Evolutionary conservation across 2,797 vertebrate genomes (phyloP).

Genomic region (Chloroceryle amazona): DNA sequence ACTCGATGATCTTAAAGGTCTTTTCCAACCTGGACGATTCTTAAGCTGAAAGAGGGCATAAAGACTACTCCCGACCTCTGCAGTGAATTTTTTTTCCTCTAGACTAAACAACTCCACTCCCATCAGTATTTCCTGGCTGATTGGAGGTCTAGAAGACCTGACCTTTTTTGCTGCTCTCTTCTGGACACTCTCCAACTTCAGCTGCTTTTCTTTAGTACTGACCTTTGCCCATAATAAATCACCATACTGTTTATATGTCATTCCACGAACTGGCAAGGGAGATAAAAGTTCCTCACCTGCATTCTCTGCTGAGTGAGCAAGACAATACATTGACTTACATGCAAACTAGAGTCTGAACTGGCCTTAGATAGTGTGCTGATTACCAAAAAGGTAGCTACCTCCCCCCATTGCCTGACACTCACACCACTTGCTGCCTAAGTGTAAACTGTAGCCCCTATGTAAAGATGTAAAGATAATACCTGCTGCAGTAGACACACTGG

Average conservation of each 20-base stretch:
- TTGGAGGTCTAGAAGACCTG: background rate
- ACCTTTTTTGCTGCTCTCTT: constrained; percentile 11
- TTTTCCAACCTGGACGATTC: too few species aligned
- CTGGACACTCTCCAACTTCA: constrained; percentile 25
- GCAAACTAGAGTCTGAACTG: background rate
- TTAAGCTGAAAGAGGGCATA: background rate
- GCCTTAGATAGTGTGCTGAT: background rate
- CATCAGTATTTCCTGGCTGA: constrained; percentile 47
- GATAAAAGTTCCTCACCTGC: background rate
- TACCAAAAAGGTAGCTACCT: background rate
- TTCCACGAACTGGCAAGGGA: background rate
- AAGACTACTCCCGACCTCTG: background rate
- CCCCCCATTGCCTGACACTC: background rate
- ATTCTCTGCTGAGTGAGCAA: background rate
- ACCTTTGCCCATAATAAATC: constrained; percentile 11
- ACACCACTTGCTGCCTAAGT: background rate
- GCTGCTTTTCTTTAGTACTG: background rate
- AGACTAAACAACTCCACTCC: constrained; percentile 57
- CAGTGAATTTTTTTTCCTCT: constrained; percentile 4
- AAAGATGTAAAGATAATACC: constrained; percentile 61
- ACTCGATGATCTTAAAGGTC: too few species aligned
- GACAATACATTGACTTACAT: background rate
- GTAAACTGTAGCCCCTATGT: background rate
- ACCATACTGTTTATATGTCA: background rate
- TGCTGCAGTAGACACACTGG: background rate